Base-by-base conservation (phyloP, 2,113 vertebrate genomes). In the Brachionichthys hirsutus region DNA sequence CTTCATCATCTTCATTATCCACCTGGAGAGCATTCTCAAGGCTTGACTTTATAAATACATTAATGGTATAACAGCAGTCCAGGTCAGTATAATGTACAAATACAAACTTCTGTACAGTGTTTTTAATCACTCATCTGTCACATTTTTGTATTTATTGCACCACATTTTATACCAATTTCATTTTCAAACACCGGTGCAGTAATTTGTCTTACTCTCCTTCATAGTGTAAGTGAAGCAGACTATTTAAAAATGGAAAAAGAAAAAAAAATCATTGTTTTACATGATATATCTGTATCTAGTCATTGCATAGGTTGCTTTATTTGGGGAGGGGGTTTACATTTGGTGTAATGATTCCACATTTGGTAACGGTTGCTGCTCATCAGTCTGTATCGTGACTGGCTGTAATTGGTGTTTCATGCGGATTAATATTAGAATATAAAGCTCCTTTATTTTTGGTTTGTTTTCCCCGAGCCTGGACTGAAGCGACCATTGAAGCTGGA, bases 291-390 rank as follows among this genome's bases (percentile, higher is more conserved):
- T 84, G 75, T 86, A 67, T 78, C 48, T 83, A 75, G 56, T 58
- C 67, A 67, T 77, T 69, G 66, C 63, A 65, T 73, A 59, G 0
- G 12, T 74, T 49, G 6, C 7, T 58, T 40, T 12, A 2, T 36
- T 64, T 64, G 24, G 4, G 24, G 3, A 30, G 24, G 24, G 3
- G 24, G 24, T 4, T 4, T 30, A 62, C 64, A 71, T 87, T 81
- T 58, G 43, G 83, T 89, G 85, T 89, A 82, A 87, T 87, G 88
- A 87, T 84, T 88, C 85, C 85, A 86, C 85, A 78, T 82, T 71
- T 77, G 55, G 70, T 77, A 63, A 84, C 71, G 62, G 78, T 82
- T 18, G 52, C 85, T 85, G 73, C 80, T 80, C 74, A 70, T 78
- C 34, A 12, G 65, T 56, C 62, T 67, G 76, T 85, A 34, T 82